Evolutionary conservation across 2,113 vertebrate species (phyloP), one percentile per base, ranked within the genome.

Genomic region (Cephalopholis sonnerati): DNA sequence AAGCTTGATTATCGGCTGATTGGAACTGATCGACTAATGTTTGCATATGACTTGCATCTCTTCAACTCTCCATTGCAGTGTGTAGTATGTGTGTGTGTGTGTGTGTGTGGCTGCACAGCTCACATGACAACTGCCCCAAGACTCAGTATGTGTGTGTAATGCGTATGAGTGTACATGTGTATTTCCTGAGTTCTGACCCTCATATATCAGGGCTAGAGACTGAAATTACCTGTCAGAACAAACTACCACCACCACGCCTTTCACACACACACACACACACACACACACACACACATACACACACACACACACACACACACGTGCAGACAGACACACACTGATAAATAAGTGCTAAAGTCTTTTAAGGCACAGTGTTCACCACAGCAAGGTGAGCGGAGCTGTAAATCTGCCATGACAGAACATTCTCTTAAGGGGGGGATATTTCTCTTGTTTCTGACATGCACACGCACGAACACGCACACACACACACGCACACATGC

Each of bases 151-250:
- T 74, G 64, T 55, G 57, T 75, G 62, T 39, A 36, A 46, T 54
- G 39, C 51, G 25, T 80, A 66, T 55, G 67, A 82, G 72, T 44
- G 20, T 32, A 13, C 17, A 18, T 62, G 61, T 63, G 39, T 61
- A n/a, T 62, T 74, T 80, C 25, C 77, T 74, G 32, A 84, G 66
- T 71, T 69, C 66, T 84, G 71, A 87, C 81, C 85, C 71, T 87
- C 85, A 78, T 92, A 86, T 78, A 84, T 89, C 90, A 90, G n/a
- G 2, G 53, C 74, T 48, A 25, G 48, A 86, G 53, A 80, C 87
- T 85, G 84, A 85, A 93, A 93, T 92, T 90, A 91, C 90, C 85
- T 90, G 90, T 93, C 89, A 93, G 87, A 83, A 67, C 75, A 76
- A 44, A 44, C 81, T 78, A 86, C 84, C 25, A 17, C 22, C 79